Evolutionary conservation across 1,140 invertebrate genomes (phyloP).

Genomic region (Trissolcus basalis): DNA sequence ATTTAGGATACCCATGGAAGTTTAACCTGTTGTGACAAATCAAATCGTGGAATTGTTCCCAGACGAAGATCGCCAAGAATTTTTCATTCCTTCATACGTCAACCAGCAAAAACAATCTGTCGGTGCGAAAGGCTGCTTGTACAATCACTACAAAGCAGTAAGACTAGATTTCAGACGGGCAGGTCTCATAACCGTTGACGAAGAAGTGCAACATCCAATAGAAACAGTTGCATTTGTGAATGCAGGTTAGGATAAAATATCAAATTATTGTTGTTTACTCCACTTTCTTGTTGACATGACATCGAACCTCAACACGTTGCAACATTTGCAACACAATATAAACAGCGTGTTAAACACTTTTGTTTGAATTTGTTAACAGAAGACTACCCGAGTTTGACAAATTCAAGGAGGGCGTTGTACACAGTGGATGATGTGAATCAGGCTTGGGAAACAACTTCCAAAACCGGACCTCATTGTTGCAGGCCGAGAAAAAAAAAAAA

Average conservation of each 20-base stretch:
- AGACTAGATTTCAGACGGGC: neutral
- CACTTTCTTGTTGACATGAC: neutral
- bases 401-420: neutral
- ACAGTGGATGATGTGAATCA: neutral
- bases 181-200: neutral
- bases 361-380: constrained; percentile 3
- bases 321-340: neutral
- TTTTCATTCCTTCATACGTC: constrained; percentile 3
- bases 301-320: neutral
- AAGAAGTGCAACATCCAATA: neutral
- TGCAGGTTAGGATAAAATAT: constrained; percentile 1
- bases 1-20: neutral
- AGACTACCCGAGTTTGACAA: constrained; percentile 3
- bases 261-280: constrained; percentile 2
- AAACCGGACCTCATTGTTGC: neutral
- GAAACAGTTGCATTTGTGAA: neutral
- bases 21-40: neutral
- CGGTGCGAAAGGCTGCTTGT: constrained; percentile 1
- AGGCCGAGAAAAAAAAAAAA: neutral
- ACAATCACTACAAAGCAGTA: constrained; percentile 1
- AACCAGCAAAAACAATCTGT: neutral
- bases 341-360: constrained; percentile 1
- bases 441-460: neutral
- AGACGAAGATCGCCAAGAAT: neutral
- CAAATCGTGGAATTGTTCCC: neutral